phyloP scores from a whole-genome alignment of 2,888 invertebrate genomes.

The Drosophila algonquin region DNA sequence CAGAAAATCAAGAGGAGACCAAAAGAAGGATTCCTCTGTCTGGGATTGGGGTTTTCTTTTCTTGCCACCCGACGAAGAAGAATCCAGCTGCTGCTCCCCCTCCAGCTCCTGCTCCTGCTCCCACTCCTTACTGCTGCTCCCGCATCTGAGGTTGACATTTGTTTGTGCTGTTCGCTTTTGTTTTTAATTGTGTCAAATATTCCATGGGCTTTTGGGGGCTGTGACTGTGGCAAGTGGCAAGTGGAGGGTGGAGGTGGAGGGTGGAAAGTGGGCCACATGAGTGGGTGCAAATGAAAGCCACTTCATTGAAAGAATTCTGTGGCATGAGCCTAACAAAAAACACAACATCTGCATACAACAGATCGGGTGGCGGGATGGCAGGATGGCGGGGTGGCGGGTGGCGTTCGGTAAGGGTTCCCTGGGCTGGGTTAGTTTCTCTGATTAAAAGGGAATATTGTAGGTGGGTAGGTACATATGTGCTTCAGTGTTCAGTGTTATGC shows the following conservation, averaged over 20 bases:
- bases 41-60: neutral
- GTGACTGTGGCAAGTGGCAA: neutral
- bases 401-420: too few species aligned
- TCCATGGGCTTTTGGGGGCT: slow-evolving; percentile 14
- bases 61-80: slow-evolving; percentile 40
- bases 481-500: slow-evolving; percentile 32
- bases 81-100: slow-evolving; percentile 12
- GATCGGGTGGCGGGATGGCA: slow-evolving; percentile 3
- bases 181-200: slow-evolving; percentile 77
- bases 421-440: slow-evolving; percentile 23
- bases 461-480: slow-evolving; percentile 13
- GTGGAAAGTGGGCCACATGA: slow-evolving; percentile 54
- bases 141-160: slow-evolving; percentile 70
- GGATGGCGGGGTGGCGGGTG: neutral
- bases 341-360: slow-evolving; percentile 13
- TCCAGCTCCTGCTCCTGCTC: neutral
- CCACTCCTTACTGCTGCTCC: too few species aligned
- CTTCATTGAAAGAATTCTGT: slow-evolving; percentile 71
- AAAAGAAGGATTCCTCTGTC: slow-evolving; percentile 54
- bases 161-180: slow-evolving; percentile 66
- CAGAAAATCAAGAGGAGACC: neutral
- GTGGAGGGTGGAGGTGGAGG: slow-evolving; percentile 22
- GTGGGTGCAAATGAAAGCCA: slow-evolving; percentile 79
- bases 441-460: slow-evolving; percentile 26
- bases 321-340: slow-evolving; percentile 39